Evolutionary conservation across 2,113 vertebrate genomes (phyloP), one percentile per base, ranked within the genome.

Genomic region (Fregata magnificens): DNA sequence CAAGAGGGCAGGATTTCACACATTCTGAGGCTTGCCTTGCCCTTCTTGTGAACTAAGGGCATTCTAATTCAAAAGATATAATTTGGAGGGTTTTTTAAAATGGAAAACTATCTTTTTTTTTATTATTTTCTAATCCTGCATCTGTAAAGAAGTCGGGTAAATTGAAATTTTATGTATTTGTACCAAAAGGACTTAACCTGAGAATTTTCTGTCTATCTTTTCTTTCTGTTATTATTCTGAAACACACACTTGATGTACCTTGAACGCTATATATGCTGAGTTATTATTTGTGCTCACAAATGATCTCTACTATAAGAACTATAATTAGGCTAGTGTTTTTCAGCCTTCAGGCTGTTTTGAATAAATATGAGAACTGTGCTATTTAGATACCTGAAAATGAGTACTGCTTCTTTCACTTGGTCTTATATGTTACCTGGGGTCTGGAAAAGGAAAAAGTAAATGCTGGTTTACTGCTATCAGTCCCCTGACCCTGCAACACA

Each of bases 251-350:
- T 70, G 34, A n/a, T 69, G 9, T 52, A 40, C 42, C 58, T 67
- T 73, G 28, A 56, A n/a, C 82, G 36, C 8, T 56, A n/a, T 45
- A 31, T 38, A 58, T 22, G 19, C n/a, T 81, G 52, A 91, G 36
- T 44, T 83, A 66, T 76, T 84, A 93, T 93, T 94, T 94, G 77
- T 88, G 36, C 58, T 93, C 85, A 76, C 63, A 89, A 92, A 74
- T 56, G 10, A 87, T 86, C 40, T 82, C 16, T n/a, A 38, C 66
- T 52, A 10, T 55, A 62, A 89, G 22, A 92, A 45, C 56, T 86
- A 70, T 91, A 70, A 92, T 85, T 88, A 92, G 36, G 19, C 26
- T 76, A 78, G n/a, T 67, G 52, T 34, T 56, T 82, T 67, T 80
- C 53, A 87, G 49, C 56, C 66, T 86, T 88, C 59, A 80, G 58